Percentiles rank a stretch among this genome's conserved stretches.
Conservation (phyloP, 2,113 vertebrate species). For the Anas platyrhynchos region DNA sequence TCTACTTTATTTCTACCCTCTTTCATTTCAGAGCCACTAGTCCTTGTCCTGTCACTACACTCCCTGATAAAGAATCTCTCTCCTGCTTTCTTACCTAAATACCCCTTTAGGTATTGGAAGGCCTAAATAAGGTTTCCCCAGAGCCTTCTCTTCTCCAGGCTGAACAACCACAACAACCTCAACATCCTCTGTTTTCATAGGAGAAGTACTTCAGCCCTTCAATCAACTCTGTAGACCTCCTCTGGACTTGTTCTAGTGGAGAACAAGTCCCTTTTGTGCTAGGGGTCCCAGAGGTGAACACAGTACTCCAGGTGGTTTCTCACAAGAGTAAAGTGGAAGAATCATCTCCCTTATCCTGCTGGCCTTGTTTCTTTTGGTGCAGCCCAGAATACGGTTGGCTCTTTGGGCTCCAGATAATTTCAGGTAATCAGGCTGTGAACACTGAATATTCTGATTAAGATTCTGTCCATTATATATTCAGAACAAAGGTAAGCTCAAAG, state of each 20-base stretch:
- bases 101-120: not conserved
- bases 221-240: not conserved
- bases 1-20: not conserved
- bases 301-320: not conserved
- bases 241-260: too few species aligned
- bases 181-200: not conserved
- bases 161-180: not conserved
- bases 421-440: not conserved
- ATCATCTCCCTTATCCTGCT: not conserved
- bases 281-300: not conserved
- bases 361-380: not conserved
- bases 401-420: not conserved
- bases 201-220: not conserved
- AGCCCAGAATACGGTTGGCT: not conserved
- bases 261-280: not conserved
- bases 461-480: not conserved
- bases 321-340: not conserved
- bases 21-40: not conserved
- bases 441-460: not conserved
- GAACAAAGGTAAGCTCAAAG: not conserved
- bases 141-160: not conserved
- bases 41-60: not conserved
- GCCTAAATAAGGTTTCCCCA: not conserved
- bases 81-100: not conserved
- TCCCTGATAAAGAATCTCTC: not conserved